Conservation (phyloP, 2,113 vertebrate species). For the Brachyhypopomus occidentalis region DNA sequence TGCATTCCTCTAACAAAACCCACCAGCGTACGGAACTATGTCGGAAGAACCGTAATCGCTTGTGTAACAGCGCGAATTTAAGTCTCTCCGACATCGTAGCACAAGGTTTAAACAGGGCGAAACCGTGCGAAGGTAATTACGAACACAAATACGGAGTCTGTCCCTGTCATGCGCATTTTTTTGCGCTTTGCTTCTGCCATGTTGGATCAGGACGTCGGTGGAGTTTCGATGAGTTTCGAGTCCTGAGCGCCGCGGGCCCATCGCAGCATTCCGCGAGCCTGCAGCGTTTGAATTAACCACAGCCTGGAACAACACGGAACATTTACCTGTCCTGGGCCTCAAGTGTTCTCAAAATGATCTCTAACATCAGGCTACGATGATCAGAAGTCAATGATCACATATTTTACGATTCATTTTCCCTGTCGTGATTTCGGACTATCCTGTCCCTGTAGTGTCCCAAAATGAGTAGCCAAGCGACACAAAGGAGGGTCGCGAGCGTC, state of each 20-base stretch:
- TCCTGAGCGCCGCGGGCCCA: slow-evolving; percentile 26
- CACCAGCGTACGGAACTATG: slow-evolving; percentile 54
- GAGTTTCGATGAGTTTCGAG: slow-evolving; percentile 73
- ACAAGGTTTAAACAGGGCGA: no score
- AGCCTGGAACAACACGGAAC: neutral
- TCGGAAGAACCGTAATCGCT: neutral
- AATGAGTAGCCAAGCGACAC: slow-evolving; percentile 84
- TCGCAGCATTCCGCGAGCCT: neutral
- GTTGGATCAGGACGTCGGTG: slow-evolving; percentile 80
- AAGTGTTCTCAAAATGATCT: slow-evolving; percentile 49
- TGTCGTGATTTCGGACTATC: slow-evolving; percentile 57
- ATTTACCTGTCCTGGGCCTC: slow-evolving; percentile 14
- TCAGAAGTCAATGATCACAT: slow-evolving; percentile 69
- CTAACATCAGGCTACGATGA: slow-evolving; percentile 67
- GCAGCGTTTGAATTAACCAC: neutral
- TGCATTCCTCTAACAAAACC: slow-evolving; percentile 68
- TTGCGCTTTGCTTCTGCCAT: slow-evolving; percentile 75
- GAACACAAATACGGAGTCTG: no score
- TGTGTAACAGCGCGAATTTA: neutral
- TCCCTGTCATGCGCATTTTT: slow-evolving; percentile 39
- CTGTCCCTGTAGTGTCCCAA: slow-evolving; percentile 49
- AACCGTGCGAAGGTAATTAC: no score
- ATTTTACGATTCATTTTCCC: slow-evolving; percentile 57
- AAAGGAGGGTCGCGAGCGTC: slow-evolving; percentile 77
- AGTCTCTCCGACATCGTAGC: neutral